Conservation (phyloP, 2,113 vertebrate species). For the Pungitius pungitius region DNA sequence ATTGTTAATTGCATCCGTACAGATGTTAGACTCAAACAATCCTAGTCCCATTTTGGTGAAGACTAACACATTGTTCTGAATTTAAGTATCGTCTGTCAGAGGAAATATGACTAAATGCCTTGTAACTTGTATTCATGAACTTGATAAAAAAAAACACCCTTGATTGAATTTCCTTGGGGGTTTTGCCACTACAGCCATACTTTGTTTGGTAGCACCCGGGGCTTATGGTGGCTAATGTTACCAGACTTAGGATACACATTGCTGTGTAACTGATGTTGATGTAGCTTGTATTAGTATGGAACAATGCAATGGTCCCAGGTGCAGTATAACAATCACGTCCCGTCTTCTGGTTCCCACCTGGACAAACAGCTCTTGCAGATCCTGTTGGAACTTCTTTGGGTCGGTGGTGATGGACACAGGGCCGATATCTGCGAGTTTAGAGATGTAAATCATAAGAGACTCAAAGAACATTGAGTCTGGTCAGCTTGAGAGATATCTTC, state of each 20-base stretch:
- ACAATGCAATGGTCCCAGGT: not conserved
- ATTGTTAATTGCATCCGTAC: slow-evolving; percentile 5
- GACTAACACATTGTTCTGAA: too few relatives aligned
- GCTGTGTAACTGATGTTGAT: not conserved
- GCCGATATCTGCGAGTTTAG: slow-evolving; percentile 84
- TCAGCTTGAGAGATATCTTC: not conserved
- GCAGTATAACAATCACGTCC: not conserved
- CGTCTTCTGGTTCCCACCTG: slow-evolving; percentile 82
- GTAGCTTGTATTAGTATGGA: slow-evolving; percentile 5
- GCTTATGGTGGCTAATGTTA: not conserved
- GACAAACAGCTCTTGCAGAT: slow-evolving; percentile 89
- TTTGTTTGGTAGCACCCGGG: not conserved
- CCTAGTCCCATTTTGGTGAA: not conserved
- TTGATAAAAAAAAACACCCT: not conserved
- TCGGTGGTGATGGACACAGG: slow-evolving; percentile 89
- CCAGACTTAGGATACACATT: not conserved
- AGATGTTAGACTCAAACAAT: not conserved
- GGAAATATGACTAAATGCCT: not conserved
- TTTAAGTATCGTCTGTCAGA: slow-evolving; percentile 2
- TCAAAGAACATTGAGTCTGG: slow-evolving; percentile 3
- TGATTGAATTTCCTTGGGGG: not conserved
- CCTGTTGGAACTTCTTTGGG: slow-evolving; percentile 88
- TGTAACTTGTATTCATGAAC: not conserved
- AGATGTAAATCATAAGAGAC: slow-evolving; percentile 19
- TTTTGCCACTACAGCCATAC: not conserved